Base-by-base conservation (phyloP, 2,113 vertebrate species). In the Picathartes gymnocephalus region DNA sequence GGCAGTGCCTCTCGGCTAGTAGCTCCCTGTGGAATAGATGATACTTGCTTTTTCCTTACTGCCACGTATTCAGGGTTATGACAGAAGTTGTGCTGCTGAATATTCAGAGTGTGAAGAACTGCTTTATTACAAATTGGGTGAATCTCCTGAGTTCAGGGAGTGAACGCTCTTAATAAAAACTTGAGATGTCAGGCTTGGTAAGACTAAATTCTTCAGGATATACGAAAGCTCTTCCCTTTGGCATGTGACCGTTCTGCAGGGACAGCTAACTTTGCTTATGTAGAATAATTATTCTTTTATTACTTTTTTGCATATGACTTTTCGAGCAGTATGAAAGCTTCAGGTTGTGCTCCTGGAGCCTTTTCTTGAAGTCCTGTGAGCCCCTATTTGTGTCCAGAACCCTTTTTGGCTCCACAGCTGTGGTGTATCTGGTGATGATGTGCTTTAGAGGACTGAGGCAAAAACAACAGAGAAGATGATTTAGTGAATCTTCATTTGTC, bases 361-460 rank as follows among this genome's bases (percentile, higher is more conserved):
- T 62, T 13, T 40, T 83, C 77, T 74, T 47, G 35, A 24, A 28
- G 71, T 44, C 33, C 50, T 68, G 35, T 39, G 70, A 87, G 18
- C 19, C 37, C 40, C 5, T 4, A 11, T 56, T 39, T 37, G 39
- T 57, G 16, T 53, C n/a, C 42, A 84, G 61, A 64, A 7, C 14
- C 8, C 7, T 3, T 4, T n/a, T 37, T 71, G 70, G 9, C 53
- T 77, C 33, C 16, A 1, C 21, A 37, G 39, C 21, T 70, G 2
- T 35, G 47, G 11, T 1, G 0, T 81, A 1, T 31, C n/a, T 74
- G 64, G 40, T 37, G 24, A 24, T 62, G 11, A 4, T 27, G 23
- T 22, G 13, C 20, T 42, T 62, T 25, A 51, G n/a, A 60, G 70
- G 6, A 35, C 9, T 22, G 31, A 48, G 10, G 9, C 0, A 12